Evolutionary conservation across 2,113 vertebrate species (phyloP).

Genomic region (Neomonachus schauinslandi): DNA sequence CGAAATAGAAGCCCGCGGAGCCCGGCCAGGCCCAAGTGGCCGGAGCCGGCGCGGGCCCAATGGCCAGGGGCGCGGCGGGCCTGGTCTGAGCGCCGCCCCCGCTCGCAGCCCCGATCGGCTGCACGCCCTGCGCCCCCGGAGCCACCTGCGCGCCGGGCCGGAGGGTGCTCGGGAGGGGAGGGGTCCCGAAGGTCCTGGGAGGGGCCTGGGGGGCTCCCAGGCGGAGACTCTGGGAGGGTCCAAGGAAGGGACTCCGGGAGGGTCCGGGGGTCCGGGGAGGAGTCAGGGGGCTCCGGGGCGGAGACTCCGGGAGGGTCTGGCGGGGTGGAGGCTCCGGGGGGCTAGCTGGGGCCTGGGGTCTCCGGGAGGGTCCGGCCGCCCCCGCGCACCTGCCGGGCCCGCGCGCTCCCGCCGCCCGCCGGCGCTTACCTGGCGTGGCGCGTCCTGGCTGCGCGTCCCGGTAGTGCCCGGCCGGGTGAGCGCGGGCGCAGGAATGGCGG

Average conservation of each 20-base stretch:
- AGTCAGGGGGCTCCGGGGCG: background rate
- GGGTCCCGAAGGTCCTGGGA: background rate
- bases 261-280: background rate
- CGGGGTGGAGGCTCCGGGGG: background rate
- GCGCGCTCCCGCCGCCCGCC: background rate
- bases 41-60: background rate
- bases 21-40: background rate
- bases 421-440: constrained; percentile 70
- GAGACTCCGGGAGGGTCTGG: background rate
- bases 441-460: background rate
- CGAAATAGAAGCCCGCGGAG: constrained; percentile 25
- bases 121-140: background rate
- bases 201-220: background rate
- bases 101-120: background rate
- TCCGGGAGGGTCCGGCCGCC: background rate
- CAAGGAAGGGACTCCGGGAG: background rate
- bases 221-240: background rate
- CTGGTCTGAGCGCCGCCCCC: background rate
- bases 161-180: background rate
- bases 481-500: constrained; percentile 57
- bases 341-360: background rate
- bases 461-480: background rate
- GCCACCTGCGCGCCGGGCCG: constrained; percentile 36
- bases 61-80: background rate
- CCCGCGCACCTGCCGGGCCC: constrained; percentile 62